phyloP scores from a whole-genome alignment of 1,140 invertebrate species.

The Brachionus asplanchnoidis region DNA sequence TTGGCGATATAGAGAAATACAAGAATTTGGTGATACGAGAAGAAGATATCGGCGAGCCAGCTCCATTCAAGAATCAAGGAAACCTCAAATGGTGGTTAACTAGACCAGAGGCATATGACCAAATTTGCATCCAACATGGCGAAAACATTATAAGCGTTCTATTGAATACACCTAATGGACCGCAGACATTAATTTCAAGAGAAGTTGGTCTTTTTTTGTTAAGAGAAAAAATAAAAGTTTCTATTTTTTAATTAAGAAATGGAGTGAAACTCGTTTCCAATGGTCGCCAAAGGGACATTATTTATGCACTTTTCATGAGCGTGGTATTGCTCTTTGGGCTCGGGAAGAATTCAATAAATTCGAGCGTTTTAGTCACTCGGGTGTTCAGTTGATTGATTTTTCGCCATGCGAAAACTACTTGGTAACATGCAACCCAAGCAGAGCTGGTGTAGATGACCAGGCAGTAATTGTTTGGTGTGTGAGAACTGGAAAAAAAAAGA shows the following conservation, averaged over 20 bases:
- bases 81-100: constrained; percentile 65
- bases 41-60: constrained; percentile 70
- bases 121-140: constrained; percentile 82
- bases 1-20: constrained; percentile 91
- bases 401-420: constrained; percentile 94
- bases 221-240: neutral
- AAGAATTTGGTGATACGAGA: constrained; percentile 84
- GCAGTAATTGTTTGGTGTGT: constrained; percentile 74
- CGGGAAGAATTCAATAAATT: constrained; percentile 83
- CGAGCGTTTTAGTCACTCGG: constrained; percentile 79
- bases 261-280: constrained; percentile 88
- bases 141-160: constrained; percentile 77
- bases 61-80: neutral
- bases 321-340: constrained; percentile 93
- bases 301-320: constrained; percentile 86
- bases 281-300: constrained; percentile 97
- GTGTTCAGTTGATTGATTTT: constrained; percentile 92
- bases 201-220: constrained; percentile 54
- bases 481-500: constrained; percentile 78
- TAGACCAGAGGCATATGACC: constrained; percentile 86
- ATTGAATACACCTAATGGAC: constrained; percentile 65
- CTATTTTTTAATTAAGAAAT: constrained; percentile 62
- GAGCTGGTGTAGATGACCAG: constrained; percentile 62
- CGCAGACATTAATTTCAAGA: constrained; percentile 73
- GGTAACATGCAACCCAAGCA: constrained; percentile 78